Percentiles rank a stretch among this genome's conserved stretches.
Evolutionary conservation across 2,797 vertebrate species (phyloP).

Genomic region (Sebastes elongatus): DNA sequence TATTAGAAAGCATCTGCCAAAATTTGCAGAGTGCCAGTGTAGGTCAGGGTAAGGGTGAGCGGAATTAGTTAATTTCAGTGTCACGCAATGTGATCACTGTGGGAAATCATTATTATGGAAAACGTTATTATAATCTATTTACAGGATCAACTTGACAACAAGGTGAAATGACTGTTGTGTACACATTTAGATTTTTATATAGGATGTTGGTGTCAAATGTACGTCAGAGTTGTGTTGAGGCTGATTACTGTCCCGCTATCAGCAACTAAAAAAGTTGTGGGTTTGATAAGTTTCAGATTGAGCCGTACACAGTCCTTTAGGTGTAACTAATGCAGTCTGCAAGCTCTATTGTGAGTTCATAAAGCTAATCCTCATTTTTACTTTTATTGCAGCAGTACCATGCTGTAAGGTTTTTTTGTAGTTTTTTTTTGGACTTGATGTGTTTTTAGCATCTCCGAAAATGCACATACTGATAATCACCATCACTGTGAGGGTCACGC

Average conservation of each 20-base stretch:
- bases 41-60: not conserved
- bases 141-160: not conserved
- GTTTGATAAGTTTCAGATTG: slow-evolving; percentile 35
- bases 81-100: not conserved
- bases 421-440: not conserved
- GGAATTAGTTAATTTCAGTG: not conserved
- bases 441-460: not conserved
- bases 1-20: slow-evolving; percentile 21
- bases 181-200: not conserved
- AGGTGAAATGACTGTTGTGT: not conserved
- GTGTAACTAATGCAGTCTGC: not conserved
- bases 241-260: not conserved
- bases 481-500: not conserved
- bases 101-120: not conserved
- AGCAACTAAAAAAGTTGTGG: slow-evolving; percentile 5
- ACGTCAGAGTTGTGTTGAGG: not conserved
- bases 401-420: not conserved
- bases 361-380: not conserved
- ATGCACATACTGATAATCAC: not conserved
- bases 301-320: not conserved
- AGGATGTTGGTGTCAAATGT: not conserved
- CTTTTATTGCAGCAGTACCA: not conserved
- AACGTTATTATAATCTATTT: not conserved
- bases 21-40: not conserved
- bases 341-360: not conserved